Conservation (phyloP, 2,888 invertebrate species). For the Bombylius discolor region DNA sequence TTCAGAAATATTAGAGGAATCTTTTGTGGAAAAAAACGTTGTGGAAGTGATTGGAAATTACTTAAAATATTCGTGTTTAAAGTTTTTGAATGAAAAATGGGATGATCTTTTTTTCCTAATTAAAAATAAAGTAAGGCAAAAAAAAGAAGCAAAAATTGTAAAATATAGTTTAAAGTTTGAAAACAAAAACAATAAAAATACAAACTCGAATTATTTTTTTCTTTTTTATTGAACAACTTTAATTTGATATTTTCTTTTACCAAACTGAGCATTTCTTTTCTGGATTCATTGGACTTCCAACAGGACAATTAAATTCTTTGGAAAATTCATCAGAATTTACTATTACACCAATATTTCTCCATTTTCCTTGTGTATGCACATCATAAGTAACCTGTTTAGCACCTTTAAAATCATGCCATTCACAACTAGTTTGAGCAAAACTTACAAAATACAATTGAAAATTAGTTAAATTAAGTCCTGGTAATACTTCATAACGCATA, state of each 20-base stretch:
- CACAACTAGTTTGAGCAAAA: slow-evolving; percentile 1
- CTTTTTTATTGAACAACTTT: no score
- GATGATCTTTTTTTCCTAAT: no score
- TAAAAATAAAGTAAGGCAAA: no score
- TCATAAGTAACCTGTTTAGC: neutral
- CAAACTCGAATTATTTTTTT: neutral
- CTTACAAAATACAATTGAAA: neutral
- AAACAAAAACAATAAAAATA: no score
- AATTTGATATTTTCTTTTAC: neutral
- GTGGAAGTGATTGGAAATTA: no score
- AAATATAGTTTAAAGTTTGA: no score
- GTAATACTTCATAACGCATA: neutral
- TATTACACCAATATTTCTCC: neutral
- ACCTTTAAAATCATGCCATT: no score
- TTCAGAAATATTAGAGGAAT: no score
- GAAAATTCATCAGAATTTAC: neutral
- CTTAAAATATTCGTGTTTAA: no score
- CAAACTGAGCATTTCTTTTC: neutral
- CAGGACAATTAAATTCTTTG: neutral
- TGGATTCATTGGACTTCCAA: neutral
- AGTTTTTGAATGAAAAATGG: no score
- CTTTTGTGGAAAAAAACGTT: no score
- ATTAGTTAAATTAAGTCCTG: neutral
- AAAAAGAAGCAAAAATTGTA: no score
- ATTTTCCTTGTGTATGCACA: neutral